These are phyloP conservation scores for Spilogale gracilis DNA, from an alignment of 2,113 vertebrate genomes.

Conservation along the genomic window DNA sequence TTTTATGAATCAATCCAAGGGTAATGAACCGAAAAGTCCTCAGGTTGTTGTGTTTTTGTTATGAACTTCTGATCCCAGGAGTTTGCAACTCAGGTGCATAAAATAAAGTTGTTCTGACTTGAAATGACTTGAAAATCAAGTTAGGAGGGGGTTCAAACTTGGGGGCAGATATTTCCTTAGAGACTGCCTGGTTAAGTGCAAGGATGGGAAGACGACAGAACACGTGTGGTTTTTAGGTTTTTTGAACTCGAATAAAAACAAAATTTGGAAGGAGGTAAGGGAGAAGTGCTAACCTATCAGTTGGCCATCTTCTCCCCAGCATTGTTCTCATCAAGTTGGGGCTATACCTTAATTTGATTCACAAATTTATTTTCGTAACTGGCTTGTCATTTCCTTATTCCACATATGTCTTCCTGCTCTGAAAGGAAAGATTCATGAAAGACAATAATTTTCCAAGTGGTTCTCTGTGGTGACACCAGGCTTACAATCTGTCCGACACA, in stretches of 20 bases:
- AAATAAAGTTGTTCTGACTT: constrained; percentile 33
- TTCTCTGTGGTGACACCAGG: not conserved
- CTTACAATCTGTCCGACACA: accelerated
- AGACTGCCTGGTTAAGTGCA: not conserved
- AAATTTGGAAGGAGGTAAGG: not conserved
- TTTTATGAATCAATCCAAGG: constrained; percentile 2
- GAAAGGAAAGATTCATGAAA: not conserved
- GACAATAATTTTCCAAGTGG: not conserved
- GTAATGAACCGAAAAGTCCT: constrained; percentile 50
- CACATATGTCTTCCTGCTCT: not conserved
- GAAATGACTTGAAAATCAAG: constrained; percentile 20
- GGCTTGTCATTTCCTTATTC: not conserved
- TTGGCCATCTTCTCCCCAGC: not conserved
- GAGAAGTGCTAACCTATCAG: not conserved
- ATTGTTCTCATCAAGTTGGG: not conserved
- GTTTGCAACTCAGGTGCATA: constrained; percentile 1
- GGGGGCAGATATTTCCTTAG: not conserved
- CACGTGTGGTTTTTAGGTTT: not conserved
- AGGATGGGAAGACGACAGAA: not conserved
- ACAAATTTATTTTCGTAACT: not conserved
- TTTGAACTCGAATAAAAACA: not conserved
- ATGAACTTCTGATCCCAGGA: constrained; percentile 36
- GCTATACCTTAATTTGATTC: not conserved
- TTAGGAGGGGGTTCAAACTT: not conserved
- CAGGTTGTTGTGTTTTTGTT: constrained; percentile 49